Conservation (phyloP, 2,888 invertebrate species). For the Metacarcinus magister region DNA sequence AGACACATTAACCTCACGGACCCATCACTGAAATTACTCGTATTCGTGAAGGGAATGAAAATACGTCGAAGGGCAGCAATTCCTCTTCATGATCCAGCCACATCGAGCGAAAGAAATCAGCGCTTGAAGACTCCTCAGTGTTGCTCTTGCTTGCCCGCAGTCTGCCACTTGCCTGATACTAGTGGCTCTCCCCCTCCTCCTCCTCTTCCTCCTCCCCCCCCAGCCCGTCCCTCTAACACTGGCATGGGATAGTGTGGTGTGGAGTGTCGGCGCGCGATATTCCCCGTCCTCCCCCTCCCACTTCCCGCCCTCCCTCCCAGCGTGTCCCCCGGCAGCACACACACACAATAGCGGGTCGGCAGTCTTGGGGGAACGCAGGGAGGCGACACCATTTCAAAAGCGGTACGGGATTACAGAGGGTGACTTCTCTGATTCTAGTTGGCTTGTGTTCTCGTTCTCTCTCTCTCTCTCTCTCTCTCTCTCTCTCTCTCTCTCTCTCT, state of each 20-base stretch:
- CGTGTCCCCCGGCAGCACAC: constrained; percentile 40
- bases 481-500: constrained; percentile 18
- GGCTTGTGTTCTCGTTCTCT: neutral
- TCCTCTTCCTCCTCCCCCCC: neutral
- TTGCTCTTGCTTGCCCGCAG: neutral
- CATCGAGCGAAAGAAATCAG: neutral
- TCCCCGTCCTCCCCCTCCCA: neutral
- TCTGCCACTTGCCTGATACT: neutral
- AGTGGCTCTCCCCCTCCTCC: constrained; percentile 1
- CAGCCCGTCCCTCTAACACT: neutral
- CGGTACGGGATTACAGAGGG: neutral
- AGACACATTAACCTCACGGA: neutral
- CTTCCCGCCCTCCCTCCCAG: neutral
- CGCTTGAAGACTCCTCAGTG: neutral
- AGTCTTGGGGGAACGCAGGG: constrained; percentile 35
- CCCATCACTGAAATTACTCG: neutral
- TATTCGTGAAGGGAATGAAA: neutral
- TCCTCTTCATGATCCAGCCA: neutral
- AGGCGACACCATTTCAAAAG: neutral
- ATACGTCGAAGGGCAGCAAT: neutral
- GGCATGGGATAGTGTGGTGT: neutral
- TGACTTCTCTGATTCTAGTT: neutral
- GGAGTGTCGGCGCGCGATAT: constrained; percentile 2
- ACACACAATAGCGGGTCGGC: constrained; percentile 20
- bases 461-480: constrained; percentile 21